phyloP scores from a whole-genome alignment of 2,888 invertebrate species.

The Eristalinus aeneus region DNA sequence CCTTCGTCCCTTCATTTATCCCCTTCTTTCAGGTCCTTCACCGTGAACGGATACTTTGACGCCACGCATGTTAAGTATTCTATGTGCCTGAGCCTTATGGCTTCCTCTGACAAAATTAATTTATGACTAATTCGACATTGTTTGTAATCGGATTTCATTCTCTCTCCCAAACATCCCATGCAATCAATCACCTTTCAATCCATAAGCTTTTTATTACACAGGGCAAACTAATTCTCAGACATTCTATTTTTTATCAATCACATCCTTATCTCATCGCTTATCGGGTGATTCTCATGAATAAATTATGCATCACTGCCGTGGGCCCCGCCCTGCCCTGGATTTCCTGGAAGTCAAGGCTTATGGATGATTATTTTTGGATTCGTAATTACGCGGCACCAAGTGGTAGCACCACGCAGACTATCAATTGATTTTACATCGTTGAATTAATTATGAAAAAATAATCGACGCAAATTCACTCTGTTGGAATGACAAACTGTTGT shows the following conservation, averaged over 20 bases:
- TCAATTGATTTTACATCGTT: background rate
- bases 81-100: too few relatives aligned
- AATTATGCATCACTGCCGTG: constrained; percentile 6
- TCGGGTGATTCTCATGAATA: background rate
- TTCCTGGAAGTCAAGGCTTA: background rate
- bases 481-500: background rate
- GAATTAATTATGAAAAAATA: background rate
- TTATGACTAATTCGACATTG: too few relatives aligned
- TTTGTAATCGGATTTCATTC: too few relatives aligned
- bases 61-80: too few relatives aligned
- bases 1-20: too few relatives aligned
- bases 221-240: background rate
- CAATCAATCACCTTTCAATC: background rate
- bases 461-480: background rate
- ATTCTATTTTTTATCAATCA: background rate
- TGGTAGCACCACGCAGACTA: background rate
- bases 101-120: too few relatives aligned
- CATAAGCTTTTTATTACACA: background rate
- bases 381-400: background rate
- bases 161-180: background rate
- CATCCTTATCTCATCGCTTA: background rate
- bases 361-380: background rate
- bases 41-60: too few relatives aligned
- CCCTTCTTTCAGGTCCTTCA: too few relatives aligned
- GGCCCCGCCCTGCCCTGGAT: background rate